Percentiles rank a stretch among this genome's conserved stretches.
Evolutionary conservation across 2,888 invertebrate genomes (phyloP).

Genomic region (Tillus elongatus): DNA sequence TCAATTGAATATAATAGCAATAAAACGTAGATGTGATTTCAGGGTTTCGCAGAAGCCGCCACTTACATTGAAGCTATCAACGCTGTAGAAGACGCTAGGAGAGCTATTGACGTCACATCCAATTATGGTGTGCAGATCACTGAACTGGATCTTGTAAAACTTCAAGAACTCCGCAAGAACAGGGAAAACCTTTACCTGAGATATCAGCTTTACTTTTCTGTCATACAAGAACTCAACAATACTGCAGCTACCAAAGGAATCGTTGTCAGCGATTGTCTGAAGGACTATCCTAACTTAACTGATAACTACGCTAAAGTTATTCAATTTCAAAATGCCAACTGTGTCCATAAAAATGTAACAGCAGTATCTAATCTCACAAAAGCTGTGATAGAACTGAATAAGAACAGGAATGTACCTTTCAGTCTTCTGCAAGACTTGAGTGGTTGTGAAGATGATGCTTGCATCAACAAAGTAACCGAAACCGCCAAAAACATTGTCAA

Average conservation of each 20-base stretch:
- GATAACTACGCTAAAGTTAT: neutral
- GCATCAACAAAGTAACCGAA: neutral
- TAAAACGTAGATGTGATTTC: too few relatives aligned
- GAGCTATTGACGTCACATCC: neutral
- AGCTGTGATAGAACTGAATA: neutral
- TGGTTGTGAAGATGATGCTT: neutral
- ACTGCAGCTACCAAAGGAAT: neutral
- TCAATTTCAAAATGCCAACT: neutral
- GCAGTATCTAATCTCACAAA: neutral
- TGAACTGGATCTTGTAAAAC: neutral
- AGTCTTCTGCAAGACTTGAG: slow-evolving; percentile 1
- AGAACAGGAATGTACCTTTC: neutral
- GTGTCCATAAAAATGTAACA: neutral
- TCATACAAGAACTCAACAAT: neutral
- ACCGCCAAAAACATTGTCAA: neutral
- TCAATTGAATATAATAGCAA: too few relatives aligned
- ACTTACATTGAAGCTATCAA: neutral
- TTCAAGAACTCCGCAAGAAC: neutral
- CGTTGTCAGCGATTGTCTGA: neutral
- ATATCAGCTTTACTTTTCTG: neutral
- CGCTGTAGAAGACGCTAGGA: slow-evolving; percentile 2
- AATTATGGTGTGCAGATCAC: neutral
- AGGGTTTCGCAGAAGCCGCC: neutral
- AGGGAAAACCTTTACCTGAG: neutral
- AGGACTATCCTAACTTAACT: neutral